These are phyloP conservation scores for Andricus grossulariae DNA, from an alignment of 1,140 invertebrate species.

Conservation along the genomic window DNA sequence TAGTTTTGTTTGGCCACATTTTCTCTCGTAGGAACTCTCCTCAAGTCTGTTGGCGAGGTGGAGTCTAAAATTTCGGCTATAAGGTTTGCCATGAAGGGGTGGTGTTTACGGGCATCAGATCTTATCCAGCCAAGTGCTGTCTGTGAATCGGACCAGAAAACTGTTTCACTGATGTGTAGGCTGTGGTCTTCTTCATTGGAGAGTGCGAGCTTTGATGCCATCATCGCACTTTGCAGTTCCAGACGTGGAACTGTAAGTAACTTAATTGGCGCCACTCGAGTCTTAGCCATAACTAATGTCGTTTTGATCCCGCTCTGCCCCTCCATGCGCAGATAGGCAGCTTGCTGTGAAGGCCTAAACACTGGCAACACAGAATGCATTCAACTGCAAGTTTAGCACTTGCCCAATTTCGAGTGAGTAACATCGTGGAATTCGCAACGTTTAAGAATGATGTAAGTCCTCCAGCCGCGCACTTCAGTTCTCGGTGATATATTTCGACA, in stretches of 20 bases:
- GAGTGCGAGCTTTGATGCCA: neutral
- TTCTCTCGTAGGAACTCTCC: neutral
- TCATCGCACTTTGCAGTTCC: too few relatives aligned
- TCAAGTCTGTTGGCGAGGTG: neutral
- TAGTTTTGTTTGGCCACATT: too few relatives aligned
- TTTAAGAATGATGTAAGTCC: too few relatives aligned
- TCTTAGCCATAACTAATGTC: neutral
- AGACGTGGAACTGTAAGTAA: too few relatives aligned
- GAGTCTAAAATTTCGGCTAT: too few relatives aligned
- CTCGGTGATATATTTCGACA: constrained; percentile 10
- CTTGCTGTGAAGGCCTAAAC: neutral
- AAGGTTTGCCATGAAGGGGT: too few relatives aligned
- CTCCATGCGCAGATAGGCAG: neutral
- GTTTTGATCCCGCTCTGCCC: neutral
- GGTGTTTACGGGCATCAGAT: too few relatives aligned
- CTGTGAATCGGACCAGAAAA: constrained; percentile 19
- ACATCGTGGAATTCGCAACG: too few relatives aligned
- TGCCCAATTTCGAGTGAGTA: too few relatives aligned
- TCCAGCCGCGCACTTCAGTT: neutral
- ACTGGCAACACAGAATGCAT: neutral
- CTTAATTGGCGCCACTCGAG: too few relatives aligned
- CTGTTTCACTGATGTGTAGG: neutral
- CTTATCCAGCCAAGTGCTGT: constrained; percentile 12
- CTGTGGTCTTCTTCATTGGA: neutral
- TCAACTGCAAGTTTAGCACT: too few relatives aligned